Evolutionary conservation across 23 tunicate species (phyloP).

Genomic region (Halocynthia roretzi): DNA sequence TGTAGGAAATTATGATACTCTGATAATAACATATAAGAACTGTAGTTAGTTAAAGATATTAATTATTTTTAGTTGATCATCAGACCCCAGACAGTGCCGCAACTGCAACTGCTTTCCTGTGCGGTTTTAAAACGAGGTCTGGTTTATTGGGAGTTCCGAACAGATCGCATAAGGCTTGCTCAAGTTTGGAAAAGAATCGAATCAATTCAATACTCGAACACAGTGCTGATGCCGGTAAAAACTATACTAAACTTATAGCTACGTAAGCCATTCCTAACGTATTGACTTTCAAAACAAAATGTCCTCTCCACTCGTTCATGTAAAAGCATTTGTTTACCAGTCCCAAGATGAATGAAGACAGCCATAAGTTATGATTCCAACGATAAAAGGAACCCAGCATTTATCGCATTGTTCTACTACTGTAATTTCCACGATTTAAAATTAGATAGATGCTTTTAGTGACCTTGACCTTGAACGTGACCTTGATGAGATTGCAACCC

Average conservation of each 20-base stretch:
- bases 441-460: too few relatives aligned
- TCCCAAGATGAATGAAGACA: too few relatives aligned
- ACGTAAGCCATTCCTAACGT: neutral
- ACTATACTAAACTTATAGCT: neutral
- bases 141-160: slow-evolving; percentile 50
- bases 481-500: too few relatives aligned
- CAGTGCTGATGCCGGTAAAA: slow-evolving; percentile 6
- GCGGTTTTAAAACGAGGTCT: slow-evolving; percentile 70
- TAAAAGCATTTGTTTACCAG: neutral
- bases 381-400: too few relatives aligned
- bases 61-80: slow-evolving; percentile 37
- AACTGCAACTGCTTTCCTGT: slow-evolving; percentile 76
- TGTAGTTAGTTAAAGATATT: neutral
- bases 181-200: slow-evolving; percentile 16
- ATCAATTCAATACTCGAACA: slow-evolving; percentile 24
- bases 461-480: too few relatives aligned
- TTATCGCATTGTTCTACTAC: too few relatives aligned
- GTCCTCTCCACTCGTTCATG: neutral
- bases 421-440: too few relatives aligned
- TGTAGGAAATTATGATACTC: too few relatives aligned
- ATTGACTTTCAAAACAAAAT: neutral
- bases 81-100: slow-evolving; percentile 94
- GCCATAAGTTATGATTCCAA: too few relatives aligned
- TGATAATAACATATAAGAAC: too few relatives aligned
- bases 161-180: slow-evolving; percentile 29